A percentile compares a stretch with the other conserved stretches of the same genome.
Evolutionary conservation across 1,140 invertebrate genomes (phyloP).

Genomic region (Diabrotica undecimpunctata): DNA sequence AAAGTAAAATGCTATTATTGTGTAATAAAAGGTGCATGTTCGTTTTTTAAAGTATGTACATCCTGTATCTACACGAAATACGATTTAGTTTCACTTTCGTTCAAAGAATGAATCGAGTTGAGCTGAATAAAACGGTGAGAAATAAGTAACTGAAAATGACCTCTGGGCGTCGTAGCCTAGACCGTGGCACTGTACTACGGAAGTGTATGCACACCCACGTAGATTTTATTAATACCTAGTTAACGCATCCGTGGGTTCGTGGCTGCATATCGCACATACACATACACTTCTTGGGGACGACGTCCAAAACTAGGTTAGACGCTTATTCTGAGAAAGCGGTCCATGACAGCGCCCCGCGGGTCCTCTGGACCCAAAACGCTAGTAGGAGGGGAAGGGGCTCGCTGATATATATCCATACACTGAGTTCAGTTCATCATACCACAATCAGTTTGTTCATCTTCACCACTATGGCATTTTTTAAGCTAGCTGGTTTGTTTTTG

Average conservation of each 20-base stretch:
- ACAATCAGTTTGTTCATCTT: slow-evolving; percentile 28
- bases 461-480: slow-evolving; percentile 33
- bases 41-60: not conserved
- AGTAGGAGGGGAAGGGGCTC: slow-evolving; percentile 39
- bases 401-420: slow-evolving; percentile 44
- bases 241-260: not conserved
- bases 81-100: not conserved
- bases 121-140: not conserved
- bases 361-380: slow-evolving; percentile 46
- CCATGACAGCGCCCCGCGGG: slow-evolving; percentile 43
- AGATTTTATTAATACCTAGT: not conserved
- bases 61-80: not conserved
- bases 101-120: not conserved
- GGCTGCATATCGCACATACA: slow-evolving; percentile 35
- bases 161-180: slow-evolving; percentile 1
- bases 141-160: slow-evolving; percentile 3
- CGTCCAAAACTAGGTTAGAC: slow-evolving; percentile 43
- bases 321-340: slow-evolving; percentile 47
- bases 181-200: not conserved
- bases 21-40: too few species aligned
- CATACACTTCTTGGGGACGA: slow-evolving; percentile 8
- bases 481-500: slow-evolving; percentile 46
- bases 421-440: slow-evolving; percentile 40
- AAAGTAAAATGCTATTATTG: too few species aligned
- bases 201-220: not conserved